phyloP scores from a whole-genome alignment of 2,113 vertebrate genomes.

The Pomatorhinus ruficollis region DNA sequence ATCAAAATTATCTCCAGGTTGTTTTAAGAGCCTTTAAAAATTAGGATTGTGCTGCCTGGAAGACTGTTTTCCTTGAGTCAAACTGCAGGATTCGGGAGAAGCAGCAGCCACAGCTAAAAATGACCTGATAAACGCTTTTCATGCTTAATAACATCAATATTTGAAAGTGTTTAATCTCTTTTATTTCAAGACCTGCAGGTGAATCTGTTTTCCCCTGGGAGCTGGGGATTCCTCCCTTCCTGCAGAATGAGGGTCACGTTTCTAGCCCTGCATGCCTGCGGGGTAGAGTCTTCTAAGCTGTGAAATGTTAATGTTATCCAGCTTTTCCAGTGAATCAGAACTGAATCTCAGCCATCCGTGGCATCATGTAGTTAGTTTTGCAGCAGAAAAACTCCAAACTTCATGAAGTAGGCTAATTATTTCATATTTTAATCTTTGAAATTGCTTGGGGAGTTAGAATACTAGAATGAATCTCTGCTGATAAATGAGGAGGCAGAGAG shows the following conservation, averaged over 20 bases:
- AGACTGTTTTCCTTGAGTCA: neutral
- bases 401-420: constrained; percentile 61
- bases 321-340: constrained; percentile 21
- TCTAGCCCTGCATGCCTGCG: neutral
- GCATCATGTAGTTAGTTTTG: constrained; percentile 22
- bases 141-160: constrained; percentile 3
- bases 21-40: neutral
- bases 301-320: constrained; percentile 57
- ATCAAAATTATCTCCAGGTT: neutral
- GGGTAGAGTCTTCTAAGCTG: constrained; percentile 15
- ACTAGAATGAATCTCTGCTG: constrained; percentile 47
- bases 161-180: constrained; percentile 17
- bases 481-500: constrained; percentile 58
- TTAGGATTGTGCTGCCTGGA: neutral
- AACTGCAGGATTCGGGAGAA: neutral
- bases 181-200: constrained; percentile 23
- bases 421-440: constrained; percentile 61
- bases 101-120: neutral
- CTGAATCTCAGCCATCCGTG: neutral
- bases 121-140: neutral
- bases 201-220: constrained; percentile 9
- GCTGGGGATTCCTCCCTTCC: constrained; percentile 42
- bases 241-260: constrained; percentile 25
- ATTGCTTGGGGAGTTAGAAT: constrained; percentile 60
- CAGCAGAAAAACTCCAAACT: constrained; percentile 25